phyloP scores from a whole-genome alignment of 1,140 invertebrate genomes.

The Anagrus nilaparvatae region DNA sequence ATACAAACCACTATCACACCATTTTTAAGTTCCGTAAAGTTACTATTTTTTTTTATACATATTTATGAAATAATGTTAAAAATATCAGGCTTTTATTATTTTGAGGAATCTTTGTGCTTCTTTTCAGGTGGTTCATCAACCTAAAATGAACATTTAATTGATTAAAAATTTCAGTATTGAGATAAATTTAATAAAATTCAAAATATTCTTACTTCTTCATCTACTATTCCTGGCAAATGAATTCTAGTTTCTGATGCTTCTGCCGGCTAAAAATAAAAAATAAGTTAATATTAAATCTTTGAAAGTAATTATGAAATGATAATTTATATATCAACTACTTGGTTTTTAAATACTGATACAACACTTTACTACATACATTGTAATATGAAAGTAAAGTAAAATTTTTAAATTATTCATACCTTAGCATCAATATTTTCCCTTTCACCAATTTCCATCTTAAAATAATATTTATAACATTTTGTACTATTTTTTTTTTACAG shows the following conservation, averaged over 20 bases:
- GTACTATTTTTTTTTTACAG: background rate
- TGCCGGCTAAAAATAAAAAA: constrained; percentile 49
- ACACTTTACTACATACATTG: no score
- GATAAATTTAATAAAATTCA: constrained; percentile 4
- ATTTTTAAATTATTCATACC: constrained; percentile 37
- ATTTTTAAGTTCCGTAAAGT: no score
- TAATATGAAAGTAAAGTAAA: no score
- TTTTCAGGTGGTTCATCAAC: constrained; percentile 40
- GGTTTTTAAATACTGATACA: no score
- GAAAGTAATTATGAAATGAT: no score
- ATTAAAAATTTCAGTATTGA: constrained; percentile 2
- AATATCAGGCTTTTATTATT: no score
- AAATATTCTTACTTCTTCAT: constrained; percentile 38
- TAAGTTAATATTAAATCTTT: constrained; percentile 9
- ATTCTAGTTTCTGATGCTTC: constrained; percentile 67
- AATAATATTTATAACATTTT: constrained; percentile 34
- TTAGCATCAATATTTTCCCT: constrained; percentile 54
- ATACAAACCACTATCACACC: no score
- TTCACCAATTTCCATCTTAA: constrained; percentile 50
- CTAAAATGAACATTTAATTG: constrained; percentile 24
- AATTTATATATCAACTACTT: no score
- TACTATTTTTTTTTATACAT: no score
- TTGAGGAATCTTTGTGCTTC: no score
- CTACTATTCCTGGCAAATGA: constrained; percentile 58
- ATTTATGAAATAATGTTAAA: no score